Base-by-base conservation (phyloP, 1,140 invertebrate genomes). In the Anoplophora glabripennis region DNA sequence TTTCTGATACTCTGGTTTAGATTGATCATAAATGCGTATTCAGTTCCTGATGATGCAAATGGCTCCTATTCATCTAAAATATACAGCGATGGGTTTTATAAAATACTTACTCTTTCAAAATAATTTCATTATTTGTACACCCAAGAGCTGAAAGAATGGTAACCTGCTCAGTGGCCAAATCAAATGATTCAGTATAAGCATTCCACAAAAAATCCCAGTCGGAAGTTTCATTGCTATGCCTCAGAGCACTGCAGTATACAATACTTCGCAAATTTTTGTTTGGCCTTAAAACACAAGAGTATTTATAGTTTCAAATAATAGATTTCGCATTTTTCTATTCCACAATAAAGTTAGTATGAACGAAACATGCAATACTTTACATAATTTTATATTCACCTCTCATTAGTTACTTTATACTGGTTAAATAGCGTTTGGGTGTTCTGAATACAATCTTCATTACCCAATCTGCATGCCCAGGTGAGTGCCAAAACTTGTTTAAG, bases 131-230 rank as follows among this genome's bases (percentile, higher is more conserved):
- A 15, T 72, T 74, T 0, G 83, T 81, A 56, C 86, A 87, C 7
- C 83, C 83, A 10, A 86, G 77, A 0, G 79, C 76, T 57, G 69
- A 74, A 12, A 86, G 68, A 72, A 87, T 79, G 1, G 81, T 76
- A 1, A 80, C 66, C 69, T 81, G 78, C 61, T 86, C 83, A 33
- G 76, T 77, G 4, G 80, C 74, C 10, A 84, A 66, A 7, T 78
- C 76, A 28, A 28, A 28, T 63, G 78, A 74, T 3, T 53, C 59
- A 10, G 70, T 59, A 65, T 79, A 84, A 41, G 77, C 73, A 1
- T 74, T 63, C 74, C 79, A 84, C 44, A 85, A 71, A n/a, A 63
- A 72, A n/a, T 80, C 58, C 64, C 79, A 84, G 46, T 84, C 77
- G 0, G 47, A 33, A 7, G 18, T 15, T 34, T 36, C 37, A 11